These are phyloP conservation scores for Champsocephalus gunnari DNA, from an alignment of 2,797 vertebrate genomes.

Conservation along the genomic window DNA sequence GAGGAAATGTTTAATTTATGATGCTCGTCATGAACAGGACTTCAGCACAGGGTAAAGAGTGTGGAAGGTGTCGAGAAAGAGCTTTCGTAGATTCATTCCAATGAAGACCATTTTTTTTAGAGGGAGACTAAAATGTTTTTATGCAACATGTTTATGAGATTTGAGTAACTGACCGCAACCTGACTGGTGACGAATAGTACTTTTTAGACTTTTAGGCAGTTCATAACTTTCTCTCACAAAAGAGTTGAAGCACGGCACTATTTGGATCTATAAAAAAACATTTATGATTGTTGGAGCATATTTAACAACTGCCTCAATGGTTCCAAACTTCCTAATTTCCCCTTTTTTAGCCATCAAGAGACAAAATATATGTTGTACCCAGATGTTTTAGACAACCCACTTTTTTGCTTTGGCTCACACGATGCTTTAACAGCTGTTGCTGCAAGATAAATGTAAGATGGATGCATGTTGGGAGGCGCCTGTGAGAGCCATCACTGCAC, in stretches of 20 bases:
- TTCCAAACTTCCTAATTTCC: conserved; percentile 16
- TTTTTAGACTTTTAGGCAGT: conserved; percentile 16
- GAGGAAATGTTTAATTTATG: conserved; percentile 83
- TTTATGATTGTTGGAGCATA: conserved; percentile 12
- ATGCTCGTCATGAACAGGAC: conserved; percentile 65
- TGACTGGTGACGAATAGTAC: conserved; percentile 2
- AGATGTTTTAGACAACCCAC: conserved; percentile 38
- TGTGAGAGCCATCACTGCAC: conserved; percentile 46
- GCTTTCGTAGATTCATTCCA: conserved; percentile 51
- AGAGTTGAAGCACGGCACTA: not conserved
- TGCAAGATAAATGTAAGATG: conserved; percentile 69
- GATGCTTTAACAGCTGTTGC: conserved; percentile 62
- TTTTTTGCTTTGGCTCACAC: conserved; percentile 42
- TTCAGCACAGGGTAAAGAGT: conserved; percentile 52
- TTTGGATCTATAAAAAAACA: conserved; percentile 38
- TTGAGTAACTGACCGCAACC: conserved; percentile 30
- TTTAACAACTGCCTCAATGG: conserved; percentile 81
- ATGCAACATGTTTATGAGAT: conserved; percentile 11
- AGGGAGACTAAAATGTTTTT: not conserved
- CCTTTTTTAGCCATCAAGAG: conserved; percentile 19
- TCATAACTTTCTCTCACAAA: conserved; percentile 11
- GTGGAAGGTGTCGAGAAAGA: conserved; percentile 44
- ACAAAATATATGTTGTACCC: conserved; percentile 17
- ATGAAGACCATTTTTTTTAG: conserved; percentile 8
- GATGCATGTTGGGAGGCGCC: conserved; percentile 62